Evolutionary conservation across 2,797 vertebrate genomes (phyloP).

Genomic region (Orestias chungarensis): DNA sequence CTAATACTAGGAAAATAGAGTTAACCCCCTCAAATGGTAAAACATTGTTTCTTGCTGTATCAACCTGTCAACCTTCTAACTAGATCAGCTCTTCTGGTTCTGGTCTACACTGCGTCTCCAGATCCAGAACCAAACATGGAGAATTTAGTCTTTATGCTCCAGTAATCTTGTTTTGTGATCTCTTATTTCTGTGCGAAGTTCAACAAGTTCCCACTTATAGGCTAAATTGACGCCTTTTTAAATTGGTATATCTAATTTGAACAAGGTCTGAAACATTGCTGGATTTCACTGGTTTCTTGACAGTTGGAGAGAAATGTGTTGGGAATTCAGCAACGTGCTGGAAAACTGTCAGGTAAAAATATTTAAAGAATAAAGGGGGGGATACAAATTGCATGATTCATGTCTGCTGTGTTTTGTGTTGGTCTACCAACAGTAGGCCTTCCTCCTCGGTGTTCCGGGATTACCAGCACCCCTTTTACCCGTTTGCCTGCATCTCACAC

Average conservation of each 20-base stretch:
- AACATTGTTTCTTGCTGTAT: no score
- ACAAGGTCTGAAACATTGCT: background rate
- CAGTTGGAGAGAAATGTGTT: background rate
- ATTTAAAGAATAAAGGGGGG: no score
- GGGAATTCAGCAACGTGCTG: background rate
- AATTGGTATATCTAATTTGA: background rate
- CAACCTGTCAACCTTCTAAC: no score
- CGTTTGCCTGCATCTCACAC: conserved; percentile 36
- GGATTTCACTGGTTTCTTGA: background rate
- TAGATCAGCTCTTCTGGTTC: no score
- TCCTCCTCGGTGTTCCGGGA: conserved; percentile 36
- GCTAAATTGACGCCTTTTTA: background rate
- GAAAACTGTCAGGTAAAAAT: background rate
- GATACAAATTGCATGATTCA: no score
- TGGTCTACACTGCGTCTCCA: no score
- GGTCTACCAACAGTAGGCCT: background rate
- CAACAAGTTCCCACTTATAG: background rate
- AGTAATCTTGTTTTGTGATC: no score
- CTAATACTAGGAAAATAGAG: no score
- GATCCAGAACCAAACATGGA: no score
- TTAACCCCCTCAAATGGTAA: no score
- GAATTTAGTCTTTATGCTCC: no score
- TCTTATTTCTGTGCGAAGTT: background rate
- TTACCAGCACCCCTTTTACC: conserved; percentile 56
- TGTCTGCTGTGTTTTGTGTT: background rate